phyloP scores from a whole-genome alignment of 2,888 invertebrate genomes.

The Theodoxus fluviatilis region DNA sequence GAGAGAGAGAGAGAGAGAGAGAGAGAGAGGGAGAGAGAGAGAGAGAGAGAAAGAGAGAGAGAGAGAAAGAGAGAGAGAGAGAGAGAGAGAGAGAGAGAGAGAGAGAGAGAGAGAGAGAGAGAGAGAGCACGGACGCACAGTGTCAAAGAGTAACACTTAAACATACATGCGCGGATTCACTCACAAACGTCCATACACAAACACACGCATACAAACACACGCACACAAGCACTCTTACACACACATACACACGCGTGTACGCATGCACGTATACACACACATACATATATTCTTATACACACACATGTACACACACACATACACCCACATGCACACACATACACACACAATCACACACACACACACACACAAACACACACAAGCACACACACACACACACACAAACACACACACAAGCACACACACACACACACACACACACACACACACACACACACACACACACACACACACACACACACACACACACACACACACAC shows the following conservation, averaged over 20 bases:
- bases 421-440: no score
- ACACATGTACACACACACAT: background rate
- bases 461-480: no score
- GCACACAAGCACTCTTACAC: background rate
- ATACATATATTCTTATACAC: background rate
- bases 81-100: no score
- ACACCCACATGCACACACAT: background rate
- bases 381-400: no score
- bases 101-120: no score
- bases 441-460: no score
- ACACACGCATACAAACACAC: background rate
- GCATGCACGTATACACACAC: background rate
- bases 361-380: no score
- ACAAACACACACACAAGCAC: no score
- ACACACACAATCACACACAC: constrained; percentile 4
- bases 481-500: no score
- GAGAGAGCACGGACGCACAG: no score
- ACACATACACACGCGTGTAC: background rate
- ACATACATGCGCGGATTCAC: background rate
- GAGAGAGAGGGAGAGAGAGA: background rate
- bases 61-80: no score
- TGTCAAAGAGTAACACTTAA: background rate
- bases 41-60: constrained; percentile 5
- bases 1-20: background rate
- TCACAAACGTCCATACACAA: background rate